Evolutionary conservation across 2,113 vertebrate genomes (phyloP).

Genomic region (Aptenodytes patagonicus): DNA sequence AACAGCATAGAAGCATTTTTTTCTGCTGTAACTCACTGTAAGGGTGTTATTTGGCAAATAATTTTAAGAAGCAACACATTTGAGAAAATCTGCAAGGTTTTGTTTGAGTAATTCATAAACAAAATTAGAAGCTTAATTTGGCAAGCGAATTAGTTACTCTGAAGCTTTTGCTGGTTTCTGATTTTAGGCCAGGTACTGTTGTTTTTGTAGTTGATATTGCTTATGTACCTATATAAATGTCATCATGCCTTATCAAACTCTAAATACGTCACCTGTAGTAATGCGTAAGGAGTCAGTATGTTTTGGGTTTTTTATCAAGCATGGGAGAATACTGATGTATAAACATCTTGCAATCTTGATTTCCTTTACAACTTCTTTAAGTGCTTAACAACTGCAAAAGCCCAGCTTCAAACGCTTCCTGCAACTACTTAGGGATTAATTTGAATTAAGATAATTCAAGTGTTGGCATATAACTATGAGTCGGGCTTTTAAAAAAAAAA

Average conservation of each 20-base stretch:
- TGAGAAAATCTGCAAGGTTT: background rate
- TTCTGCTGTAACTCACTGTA: background rate
- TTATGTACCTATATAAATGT: background rate
- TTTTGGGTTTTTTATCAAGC: background rate
- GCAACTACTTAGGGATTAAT: slow-evolving; percentile 62
- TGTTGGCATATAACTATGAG: slow-evolving; percentile 11
- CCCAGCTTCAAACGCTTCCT: slow-evolving; percentile 37
- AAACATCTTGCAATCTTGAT: slow-evolving; percentile 25
- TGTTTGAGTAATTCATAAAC: background rate
- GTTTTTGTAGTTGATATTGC: background rate
- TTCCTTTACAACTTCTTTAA: slow-evolving; percentile 49
- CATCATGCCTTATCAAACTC: background rate
- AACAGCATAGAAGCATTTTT: background rate
- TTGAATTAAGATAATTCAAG: slow-evolving; percentile 64
- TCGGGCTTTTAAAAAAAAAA: background rate
- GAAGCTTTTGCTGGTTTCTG: background rate
- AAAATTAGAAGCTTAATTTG: background rate
- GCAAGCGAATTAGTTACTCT: background rate
- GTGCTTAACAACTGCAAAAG: slow-evolving; percentile 8
- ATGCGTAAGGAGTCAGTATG: background rate
- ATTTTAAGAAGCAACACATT: background rate
- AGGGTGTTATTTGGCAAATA: background rate
- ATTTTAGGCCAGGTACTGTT: background rate
- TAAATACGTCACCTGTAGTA: background rate
- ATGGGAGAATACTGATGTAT: background rate